Conservation (phyloP, 2,797 vertebrate species). For the Eutrigla gurnardus region DNA sequence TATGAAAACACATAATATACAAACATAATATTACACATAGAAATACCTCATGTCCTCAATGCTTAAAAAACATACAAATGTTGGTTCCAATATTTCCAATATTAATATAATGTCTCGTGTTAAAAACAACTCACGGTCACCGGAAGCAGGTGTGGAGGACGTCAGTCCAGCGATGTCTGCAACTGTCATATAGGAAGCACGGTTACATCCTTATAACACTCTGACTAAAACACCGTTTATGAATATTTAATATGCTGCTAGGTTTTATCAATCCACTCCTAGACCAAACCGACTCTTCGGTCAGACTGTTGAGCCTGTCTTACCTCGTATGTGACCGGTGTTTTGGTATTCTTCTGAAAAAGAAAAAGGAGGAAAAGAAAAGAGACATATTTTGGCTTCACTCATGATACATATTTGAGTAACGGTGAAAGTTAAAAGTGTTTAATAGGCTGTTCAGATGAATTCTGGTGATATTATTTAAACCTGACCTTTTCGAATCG, state of each 20-base stretch:
- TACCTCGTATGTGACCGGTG: background rate
- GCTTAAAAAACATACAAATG: too few species aligned
- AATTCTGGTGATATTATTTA: background rate
- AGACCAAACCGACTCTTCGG: too few species aligned
- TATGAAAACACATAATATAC: too few species aligned
- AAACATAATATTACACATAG: too few species aligned
- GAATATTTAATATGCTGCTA: too few species aligned
- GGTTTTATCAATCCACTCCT: too few species aligned
- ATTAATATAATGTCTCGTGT: background rate
- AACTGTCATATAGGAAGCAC: background rate
- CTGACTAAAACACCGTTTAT: too few species aligned
- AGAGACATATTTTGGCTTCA: background rate
- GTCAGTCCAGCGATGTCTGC: rapidly evolving
- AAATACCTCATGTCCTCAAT: too few species aligned
- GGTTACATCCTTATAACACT: background rate
- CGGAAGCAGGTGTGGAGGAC: background rate
- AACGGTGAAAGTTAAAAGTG: background rate
- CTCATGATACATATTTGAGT: background rate
- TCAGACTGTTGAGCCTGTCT: background rate
- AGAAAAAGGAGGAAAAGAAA: background rate
- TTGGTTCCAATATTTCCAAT: too few species aligned
- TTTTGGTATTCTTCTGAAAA: background rate
- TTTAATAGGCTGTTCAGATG: background rate
- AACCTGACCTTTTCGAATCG: constrained; percentile 6
- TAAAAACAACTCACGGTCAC: constrained; percentile 1